Evolutionary conservation across 2,888 invertebrate species (phyloP).

Genomic region (Torymus tubicola): DNA sequence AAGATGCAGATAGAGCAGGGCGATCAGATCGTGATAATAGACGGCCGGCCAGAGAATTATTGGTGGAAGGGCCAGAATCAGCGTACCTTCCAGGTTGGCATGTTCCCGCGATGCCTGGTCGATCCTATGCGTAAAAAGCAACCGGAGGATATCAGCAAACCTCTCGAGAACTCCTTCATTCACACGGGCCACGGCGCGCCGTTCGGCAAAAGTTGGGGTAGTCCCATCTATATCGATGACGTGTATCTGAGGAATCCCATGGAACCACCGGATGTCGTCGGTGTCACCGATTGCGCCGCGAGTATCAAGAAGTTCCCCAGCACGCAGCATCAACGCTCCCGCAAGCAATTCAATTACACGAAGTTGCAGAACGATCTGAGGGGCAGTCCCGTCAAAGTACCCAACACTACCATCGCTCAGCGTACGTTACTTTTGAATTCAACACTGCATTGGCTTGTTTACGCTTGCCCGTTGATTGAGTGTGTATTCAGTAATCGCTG

Average conservation of each 20-base stretch:
- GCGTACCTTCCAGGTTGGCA: conserved; percentile 90
- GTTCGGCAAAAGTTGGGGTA: conserved; percentile 90
- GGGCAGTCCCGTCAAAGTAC: conserved; percentile 72
- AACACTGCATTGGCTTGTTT: background rate
- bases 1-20: conserved; percentile 88
- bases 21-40: conserved; percentile 92
- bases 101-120: conserved; percentile 89
- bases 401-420: conserved; percentile 73
- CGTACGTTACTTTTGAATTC: conserved; percentile 62
- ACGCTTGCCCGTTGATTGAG: background rate
- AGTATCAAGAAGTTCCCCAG: conserved; percentile 75
- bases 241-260: conserved; percentile 87
- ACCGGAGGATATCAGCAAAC: conserved; percentile 86
- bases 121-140: conserved; percentile 84
- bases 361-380: conserved; percentile 86
- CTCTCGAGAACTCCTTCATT: conserved; percentile 88
- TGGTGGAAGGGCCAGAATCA: conserved; percentile 98
- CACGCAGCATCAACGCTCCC: conserved; percentile 71
- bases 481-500: too few species aligned
- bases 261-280: conserved; percentile 83
- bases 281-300: conserved; percentile 73
- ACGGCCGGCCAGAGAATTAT: conserved; percentile 91
- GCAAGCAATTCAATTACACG: conserved; percentile 89
- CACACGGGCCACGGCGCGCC: conserved; percentile 88
- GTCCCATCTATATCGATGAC: conserved; percentile 87